Conservation (phyloP, 2,797 vertebrate genomes). For the Oreochromis mossambicus region DNA sequence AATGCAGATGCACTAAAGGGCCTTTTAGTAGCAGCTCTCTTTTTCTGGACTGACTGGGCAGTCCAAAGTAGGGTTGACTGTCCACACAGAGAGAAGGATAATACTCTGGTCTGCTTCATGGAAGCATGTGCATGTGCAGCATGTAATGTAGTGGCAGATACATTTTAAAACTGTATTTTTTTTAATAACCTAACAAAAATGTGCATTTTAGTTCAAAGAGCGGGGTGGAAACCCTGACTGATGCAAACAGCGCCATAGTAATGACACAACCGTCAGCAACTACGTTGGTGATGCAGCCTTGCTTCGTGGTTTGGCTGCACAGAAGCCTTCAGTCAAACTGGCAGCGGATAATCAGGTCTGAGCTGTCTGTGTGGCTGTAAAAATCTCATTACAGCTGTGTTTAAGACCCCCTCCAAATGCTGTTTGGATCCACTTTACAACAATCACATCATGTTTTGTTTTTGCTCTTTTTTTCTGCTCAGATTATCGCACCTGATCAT, state of each 20-base stretch:
- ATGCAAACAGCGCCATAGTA: neutral
- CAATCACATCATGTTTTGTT: neutral
- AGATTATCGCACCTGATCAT: fast-evolving
- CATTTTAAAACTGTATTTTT: too few relatives aligned
- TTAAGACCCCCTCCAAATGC: neutral
- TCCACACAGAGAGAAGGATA: neutral
- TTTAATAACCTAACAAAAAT: neutral
- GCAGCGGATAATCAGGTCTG: fast-evolving
- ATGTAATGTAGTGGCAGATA: neutral
- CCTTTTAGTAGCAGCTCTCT: neutral
- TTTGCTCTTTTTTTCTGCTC: neutral
- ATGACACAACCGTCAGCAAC: neutral
- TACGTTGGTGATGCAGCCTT: neutral
- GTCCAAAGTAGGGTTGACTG: neutral
- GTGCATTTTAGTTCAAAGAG: neutral
- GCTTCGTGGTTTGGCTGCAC: neutral
- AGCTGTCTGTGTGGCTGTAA: neutral
- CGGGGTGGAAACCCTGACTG: neutral
- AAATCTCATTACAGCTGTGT: neutral
- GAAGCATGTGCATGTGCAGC: neutral
- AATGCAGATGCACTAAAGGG: neutral
- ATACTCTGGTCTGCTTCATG: neutral
- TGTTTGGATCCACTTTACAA: neutral
- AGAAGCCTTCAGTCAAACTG: neutral
- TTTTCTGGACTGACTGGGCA: neutral